These are phyloP conservation scores for Mycetomoellerius zeteki DNA, from an alignment of 1,140 invertebrate genomes.

Conservation along the genomic window DNA sequence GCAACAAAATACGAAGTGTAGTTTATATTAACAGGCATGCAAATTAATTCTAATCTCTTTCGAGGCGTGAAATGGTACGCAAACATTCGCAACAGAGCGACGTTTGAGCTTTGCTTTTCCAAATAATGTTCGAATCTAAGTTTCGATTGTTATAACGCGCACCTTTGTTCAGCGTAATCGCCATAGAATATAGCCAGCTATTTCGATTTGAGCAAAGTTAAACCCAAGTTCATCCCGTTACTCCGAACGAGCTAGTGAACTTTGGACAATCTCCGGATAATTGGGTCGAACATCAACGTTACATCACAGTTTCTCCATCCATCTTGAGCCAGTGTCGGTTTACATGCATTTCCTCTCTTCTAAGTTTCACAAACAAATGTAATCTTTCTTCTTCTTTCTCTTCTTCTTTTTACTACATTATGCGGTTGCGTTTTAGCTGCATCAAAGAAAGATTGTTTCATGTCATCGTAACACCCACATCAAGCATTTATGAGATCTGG, in stretches of 20 bases:
- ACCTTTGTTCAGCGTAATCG: conserved; percentile 51
- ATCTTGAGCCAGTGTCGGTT: conserved; percentile 16
- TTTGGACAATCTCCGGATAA: conserved; percentile 58
- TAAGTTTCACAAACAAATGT: conserved; percentile 26
- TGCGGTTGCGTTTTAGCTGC: neutral
- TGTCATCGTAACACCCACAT: neutral
- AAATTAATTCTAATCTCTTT: conserved; percentile 33
- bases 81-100: neutral
- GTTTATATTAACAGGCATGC: conserved; percentile 5
- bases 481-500: neutral
- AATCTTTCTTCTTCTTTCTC: neutral
- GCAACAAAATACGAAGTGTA: neutral
- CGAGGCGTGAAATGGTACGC: conserved; percentile 15
- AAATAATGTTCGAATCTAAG: conserved; percentile 55
- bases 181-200: conserved; percentile 50
- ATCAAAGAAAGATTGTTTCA: too few relatives aligned
- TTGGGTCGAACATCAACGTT: conserved; percentile 58
- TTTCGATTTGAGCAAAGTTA: conserved; percentile 57
- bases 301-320: conserved; percentile 34
- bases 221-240: conserved; percentile 47
- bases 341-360: conserved; percentile 41
- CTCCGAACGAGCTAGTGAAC: conserved; percentile 41
- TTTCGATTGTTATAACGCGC: conserved; percentile 45
- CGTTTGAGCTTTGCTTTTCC: conserved; percentile 27
- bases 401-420: neutral